Evolutionary conservation across 2,888 invertebrate genomes (phyloP), one percentile per base, ranked within the genome.

Genomic region (Dexiosoma caninum): DNA sequence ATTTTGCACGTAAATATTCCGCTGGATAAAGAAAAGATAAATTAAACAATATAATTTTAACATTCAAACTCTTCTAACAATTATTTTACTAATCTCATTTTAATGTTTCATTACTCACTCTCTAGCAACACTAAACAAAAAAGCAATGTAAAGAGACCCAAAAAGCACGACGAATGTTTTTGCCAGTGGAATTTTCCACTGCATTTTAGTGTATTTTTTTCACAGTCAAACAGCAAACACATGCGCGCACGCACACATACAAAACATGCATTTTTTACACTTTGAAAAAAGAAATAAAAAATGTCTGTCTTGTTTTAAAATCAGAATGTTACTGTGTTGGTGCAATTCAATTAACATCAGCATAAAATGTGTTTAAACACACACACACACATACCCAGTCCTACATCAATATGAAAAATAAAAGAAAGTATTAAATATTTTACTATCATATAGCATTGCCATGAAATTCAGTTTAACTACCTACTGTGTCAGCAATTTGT

Each of bases 101-200:
- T 6, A 27, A 27, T 5, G 6, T 42, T 40, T 66, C 40, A 27
- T 67, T 53, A 67, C 40, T 67, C 53, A 53, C 32, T 30, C 67
- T 32, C 32, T n/a, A n/a, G 10, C 42, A 21, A n/a, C 35, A 23
- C 21, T 21, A 40, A 53, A n/a, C 2, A 44, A 42, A 27, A 27
- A 16, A 44, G 9, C 6, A 35, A 19, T 14, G 23, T 23, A 19
- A 30, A 55, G 6, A 5, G 19, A 21, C 7, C n/a, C 19, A 57
- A 37, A 35, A n/a, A 30, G 9, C n/a, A 44, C 27, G 23, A 62
- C 60, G 19, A 44, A 70, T 59, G 40, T 70, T 77, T 77, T 81
- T 78, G 69, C 46, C 81, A 86, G 83, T 87, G 88, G 88, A 88
- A 88, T 83, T 87, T 88, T 88, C 88, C 88, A 86, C 82, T 88